Evolutionary conservation across 2,888 invertebrate genomes (phyloP), one percentile per base, ranked within the genome.

Genomic region (Chironomus tentans): DNA sequence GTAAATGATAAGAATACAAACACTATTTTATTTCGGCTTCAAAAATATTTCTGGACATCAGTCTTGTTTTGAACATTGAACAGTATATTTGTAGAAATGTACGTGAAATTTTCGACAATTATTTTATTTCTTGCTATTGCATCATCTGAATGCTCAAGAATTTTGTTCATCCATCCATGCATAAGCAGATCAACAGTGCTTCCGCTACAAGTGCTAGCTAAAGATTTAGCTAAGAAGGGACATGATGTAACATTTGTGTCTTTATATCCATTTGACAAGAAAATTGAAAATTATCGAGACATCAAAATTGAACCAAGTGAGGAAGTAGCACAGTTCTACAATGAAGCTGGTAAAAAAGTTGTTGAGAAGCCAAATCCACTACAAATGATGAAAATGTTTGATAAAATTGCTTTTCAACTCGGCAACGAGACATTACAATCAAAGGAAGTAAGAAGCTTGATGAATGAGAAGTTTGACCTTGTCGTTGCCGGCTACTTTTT

Each of bases 141-240:
- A 56, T n/a, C 15, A 56, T 56, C 15, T 18, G 56, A 56, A 18
- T 56, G 65, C 13, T 80, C 82, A 3, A 82, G 82, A 77, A 81
- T 83, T 50, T 77, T 83, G 74, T 81, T 83, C 0, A 77, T 84
- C 0, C 83, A 82, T 70, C 82, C 82, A 62, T 81, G 82, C n/a
- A 79, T 80, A 69, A 81, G 82, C 61, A 81, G 80, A 3, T 83
- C 83, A 13, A 84, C 84, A 80, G 76, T 82, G 18, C 82, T 83
- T 15, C 80, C 82, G 0, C 80, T 83, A 47, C 82, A 82, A 81
- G 79, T 83, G 0, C 68, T 81, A 3, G 80, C 80, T 70, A 80
- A 80, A 71, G 81, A 81, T 0, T 18, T 56, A 5, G 82, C 82
- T 77, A 21, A 61, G 13, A 77, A 78, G 28, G 83, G 83, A 0